These are phyloP conservation scores for Lamellibrachia satsuma DNA, from an alignment of 2,888 invertebrate species.

Conservation along the genomic window DNA sequence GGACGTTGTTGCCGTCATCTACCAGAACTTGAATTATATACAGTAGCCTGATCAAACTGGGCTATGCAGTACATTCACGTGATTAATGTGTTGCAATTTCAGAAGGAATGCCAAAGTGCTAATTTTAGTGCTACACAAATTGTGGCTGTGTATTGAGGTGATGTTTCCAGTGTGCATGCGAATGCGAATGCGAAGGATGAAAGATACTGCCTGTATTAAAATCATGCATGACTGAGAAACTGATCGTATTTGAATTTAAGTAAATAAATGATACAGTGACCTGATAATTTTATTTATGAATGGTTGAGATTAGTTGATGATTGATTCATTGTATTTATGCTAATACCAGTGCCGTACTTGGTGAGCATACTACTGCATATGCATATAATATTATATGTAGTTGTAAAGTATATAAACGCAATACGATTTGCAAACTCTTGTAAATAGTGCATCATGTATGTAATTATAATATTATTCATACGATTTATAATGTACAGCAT, in stretches of 20 bases:
- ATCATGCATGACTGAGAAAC: too few relatives aligned
- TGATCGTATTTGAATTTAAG: neutral
- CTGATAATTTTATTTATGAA: neutral
- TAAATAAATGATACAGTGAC: neutral
- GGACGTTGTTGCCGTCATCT: neutral
- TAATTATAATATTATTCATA: slow-evolving; percentile 13
- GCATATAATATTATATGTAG: slow-evolving; percentile 1
- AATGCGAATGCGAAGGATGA: neutral
- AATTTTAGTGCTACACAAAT: neutral
- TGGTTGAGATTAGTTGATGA: slow-evolving; percentile 8
- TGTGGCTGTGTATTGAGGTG: neutral
- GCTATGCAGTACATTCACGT: neutral
- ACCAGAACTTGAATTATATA: neutral
- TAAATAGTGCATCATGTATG: neutral
- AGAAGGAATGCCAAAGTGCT: slow-evolving; percentile 17
- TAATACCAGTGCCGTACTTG: neutral
- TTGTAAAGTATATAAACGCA: neutral
- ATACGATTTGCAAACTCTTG: neutral
- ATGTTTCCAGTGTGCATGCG: neutral
- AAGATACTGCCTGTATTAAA: neutral
- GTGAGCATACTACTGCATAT: neutral
- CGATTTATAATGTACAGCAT: slow-evolving; percentile 17
- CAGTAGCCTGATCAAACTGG: too few relatives aligned
- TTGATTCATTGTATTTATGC: neutral
- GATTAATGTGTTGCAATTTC: neutral